phyloP scores from a whole-genome alignment of 2,113 vertebrate species.

The Dolichotis patagonum region DNA sequence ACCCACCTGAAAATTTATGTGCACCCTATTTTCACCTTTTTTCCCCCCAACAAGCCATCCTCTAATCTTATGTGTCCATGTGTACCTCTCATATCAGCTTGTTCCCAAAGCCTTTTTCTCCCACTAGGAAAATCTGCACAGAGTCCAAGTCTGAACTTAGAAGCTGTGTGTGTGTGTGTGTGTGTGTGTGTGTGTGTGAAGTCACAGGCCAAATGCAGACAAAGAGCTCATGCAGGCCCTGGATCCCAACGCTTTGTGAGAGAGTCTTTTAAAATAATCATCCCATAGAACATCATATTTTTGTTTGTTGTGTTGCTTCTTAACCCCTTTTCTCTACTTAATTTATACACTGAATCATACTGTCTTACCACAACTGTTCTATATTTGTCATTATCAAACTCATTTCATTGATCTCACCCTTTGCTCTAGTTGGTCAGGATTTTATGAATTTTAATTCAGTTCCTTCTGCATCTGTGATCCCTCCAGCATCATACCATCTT shows the following conservation, averaged over 20 bases:
- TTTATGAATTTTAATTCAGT: conserved; percentile 70
- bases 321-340: conserved; percentile 36
- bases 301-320: conserved; percentile 35
- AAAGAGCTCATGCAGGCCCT: not conserved
- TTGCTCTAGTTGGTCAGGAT: conserved; percentile 60
- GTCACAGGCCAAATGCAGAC: not conserved
- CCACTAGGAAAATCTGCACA: not conserved
- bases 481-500: conserved; percentile 9
- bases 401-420: conserved; percentile 57
- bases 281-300: not conserved
- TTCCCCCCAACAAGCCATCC: not conserved
- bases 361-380: conserved; percentile 53
- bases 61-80: not conserved
- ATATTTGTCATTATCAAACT: conserved; percentile 70
- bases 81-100: not conserved
- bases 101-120: not conserved
- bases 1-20: too few relatives aligned
- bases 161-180: not conserved
- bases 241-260: not conserved
- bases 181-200: not conserved
- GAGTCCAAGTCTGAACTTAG: not conserved
- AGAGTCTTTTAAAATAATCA: conserved; percentile 52
- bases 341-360: conserved; percentile 41
- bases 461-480: conserved; percentile 53
- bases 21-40: not conserved